These are phyloP conservation scores for Anorthoa munda DNA, from an alignment of 2,888 invertebrate species.

Conservation along the genomic window DNA sequence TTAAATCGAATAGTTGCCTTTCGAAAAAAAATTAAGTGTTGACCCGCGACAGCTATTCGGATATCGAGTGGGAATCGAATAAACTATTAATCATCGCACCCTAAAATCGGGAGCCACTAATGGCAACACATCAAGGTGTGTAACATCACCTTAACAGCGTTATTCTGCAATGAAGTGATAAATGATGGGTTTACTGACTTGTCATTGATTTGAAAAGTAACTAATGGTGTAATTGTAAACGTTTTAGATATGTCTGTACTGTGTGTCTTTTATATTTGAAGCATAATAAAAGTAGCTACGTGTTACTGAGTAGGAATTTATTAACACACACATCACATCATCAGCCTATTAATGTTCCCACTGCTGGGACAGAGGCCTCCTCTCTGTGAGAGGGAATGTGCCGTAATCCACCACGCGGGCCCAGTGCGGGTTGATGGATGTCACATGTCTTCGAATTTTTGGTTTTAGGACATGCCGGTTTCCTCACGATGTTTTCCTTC, in stretches of 20 bases:
- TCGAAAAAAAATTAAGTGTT: slow-evolving; percentile 63
- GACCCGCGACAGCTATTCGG: slow-evolving; percentile 59
- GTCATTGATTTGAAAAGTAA: slow-evolving; percentile 14
- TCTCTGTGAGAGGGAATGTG: no score
- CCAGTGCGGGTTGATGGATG: no score
- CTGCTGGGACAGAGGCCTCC: no score
- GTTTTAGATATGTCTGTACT: background rate
- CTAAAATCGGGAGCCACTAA: slow-evolving; percentile 55
- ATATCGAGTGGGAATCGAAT: slow-evolving; percentile 60
- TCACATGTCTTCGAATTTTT: no score
- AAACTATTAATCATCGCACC: slow-evolving; percentile 72
- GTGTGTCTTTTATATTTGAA: no score
- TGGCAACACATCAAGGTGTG: slow-evolving; percentile 70
- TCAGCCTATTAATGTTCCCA: no score
- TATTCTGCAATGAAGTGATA: slow-evolving; percentile 65
- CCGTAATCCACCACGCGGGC: no score
- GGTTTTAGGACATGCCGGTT: no score
- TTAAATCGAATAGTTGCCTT: slow-evolving; percentile 51
- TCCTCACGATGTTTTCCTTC: no score
- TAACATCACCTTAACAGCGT: slow-evolving; percentile 63
- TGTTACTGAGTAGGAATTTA: background rate
- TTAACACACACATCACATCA: no score
- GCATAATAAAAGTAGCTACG: background rate
- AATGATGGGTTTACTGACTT: slow-evolving; percentile 45
- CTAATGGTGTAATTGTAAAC: background rate